Conservation (phyloP, 2,113 vertebrate species). For the Poeciliopsis prolifica region DNA sequence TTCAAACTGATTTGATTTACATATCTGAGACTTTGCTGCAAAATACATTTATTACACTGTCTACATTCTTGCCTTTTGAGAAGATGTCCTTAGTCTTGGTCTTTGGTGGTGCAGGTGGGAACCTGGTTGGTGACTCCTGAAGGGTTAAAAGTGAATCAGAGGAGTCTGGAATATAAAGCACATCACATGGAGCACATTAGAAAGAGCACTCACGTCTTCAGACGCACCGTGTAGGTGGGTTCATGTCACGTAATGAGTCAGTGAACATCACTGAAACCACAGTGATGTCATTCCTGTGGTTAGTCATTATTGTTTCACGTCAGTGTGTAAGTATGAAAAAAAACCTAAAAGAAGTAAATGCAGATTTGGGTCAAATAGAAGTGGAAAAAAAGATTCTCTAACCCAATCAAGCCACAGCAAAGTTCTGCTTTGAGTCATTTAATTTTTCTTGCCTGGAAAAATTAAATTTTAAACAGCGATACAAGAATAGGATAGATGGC, state of each 20-base stretch:
- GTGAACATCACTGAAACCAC: neutral
- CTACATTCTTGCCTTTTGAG: slow-evolving; percentile 44
- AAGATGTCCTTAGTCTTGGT: slow-evolving; percentile 85
- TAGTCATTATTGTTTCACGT: slow-evolving; percentile 1
- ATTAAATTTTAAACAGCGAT: slow-evolving; percentile 3
- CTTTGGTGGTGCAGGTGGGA: slow-evolving; percentile 85
- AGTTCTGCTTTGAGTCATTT: slow-evolving; percentile 29
- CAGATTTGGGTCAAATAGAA: neutral
- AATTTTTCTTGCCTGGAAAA: slow-evolving; percentile 36
- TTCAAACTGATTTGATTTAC: neutral
- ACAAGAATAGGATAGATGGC: neutral
- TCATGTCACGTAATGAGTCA: slow-evolving; percentile 1
- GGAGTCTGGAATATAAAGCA: slow-evolving; percentile 81
- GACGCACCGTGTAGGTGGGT: neutral
- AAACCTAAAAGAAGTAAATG: neutral
- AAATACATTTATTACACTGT: slow-evolving; percentile 25
- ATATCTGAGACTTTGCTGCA: neutral
- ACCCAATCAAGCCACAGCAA: slow-evolving; percentile 3
- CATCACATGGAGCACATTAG: neutral
- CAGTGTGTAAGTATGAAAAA: neutral
- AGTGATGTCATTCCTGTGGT: neutral
- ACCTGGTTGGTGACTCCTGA: slow-evolving; percentile 87
- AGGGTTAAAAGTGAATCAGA: slow-evolving; percentile 81
- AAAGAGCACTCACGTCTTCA: neutral
- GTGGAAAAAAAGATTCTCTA: neutral